These are phyloP conservation scores for Ptilorrhoa leucosticta DNA, from an alignment of 2,113 vertebrate genomes.

Conservation along the genomic window DNA sequence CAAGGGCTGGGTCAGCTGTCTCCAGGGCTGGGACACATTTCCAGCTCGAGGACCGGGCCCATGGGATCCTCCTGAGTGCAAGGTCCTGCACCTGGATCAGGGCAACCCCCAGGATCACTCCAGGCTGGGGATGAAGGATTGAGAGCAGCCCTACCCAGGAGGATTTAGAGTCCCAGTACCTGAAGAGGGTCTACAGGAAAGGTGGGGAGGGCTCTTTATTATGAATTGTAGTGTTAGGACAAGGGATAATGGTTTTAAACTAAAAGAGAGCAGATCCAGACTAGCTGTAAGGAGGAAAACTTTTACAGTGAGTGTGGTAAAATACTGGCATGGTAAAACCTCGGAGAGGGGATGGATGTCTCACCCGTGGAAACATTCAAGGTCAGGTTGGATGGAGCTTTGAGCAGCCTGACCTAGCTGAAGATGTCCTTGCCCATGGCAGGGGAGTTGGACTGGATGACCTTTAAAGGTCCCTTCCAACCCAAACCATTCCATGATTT, in stretches of 20 bases:
- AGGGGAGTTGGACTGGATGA: neutral
- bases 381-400: neutral
- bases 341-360: neutral
- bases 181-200: neutral
- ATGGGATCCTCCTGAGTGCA: neutral
- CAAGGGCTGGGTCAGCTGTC: neutral
- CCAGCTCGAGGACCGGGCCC: neutral
- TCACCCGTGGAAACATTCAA: neutral
- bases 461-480: neutral
- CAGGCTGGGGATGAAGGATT: neutral
- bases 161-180: neutral
- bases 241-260: neutral
- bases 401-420: neutral
- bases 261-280: neutral
- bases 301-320: neutral
- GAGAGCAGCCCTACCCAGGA: neutral
- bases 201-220: neutral
- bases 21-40: neutral
- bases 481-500: neutral
- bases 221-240: neutral
- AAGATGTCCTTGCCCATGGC: neutral
- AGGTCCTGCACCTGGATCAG: neutral
- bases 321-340: neutral
- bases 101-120: fast-evolving
- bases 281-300: neutral